Evolutionary conservation across 2,113 vertebrate genomes (phyloP), one percentile per base, ranked within the genome.

Genomic region (Hylia prasina): DNA sequence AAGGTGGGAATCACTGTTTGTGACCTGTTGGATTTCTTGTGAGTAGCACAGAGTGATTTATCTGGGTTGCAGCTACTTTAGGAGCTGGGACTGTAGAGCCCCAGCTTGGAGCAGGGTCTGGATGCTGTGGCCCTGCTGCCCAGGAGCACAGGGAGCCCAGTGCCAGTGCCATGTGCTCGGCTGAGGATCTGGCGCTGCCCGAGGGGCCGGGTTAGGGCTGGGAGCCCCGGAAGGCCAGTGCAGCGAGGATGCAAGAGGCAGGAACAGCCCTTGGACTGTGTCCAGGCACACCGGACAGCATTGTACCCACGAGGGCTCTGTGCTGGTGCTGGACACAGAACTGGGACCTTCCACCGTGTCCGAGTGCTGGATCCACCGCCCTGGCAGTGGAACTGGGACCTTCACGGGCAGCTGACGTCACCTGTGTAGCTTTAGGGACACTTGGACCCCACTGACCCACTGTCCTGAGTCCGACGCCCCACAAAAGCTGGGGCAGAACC

Each of bases 111-210:
- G 60, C 90, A 8, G 50, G 37, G 31, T 42, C 42, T 2, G 11
- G 54, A 35, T 1, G 2, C 25, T 15, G 48, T 1, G 11, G 65
- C 48, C 18, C 3, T 2, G 21, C 28, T n/a, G 58, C 57, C 50
- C 15, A 22, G 56, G 44, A 18, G 37, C 12, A 13, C 60, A 14
- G 28, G 31, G 58, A 42, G 57, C 35, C 25, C 48, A 17, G 58
- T 4, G 53, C 20, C 1, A 2, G 51, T 10, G 77, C 27, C 2
- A 0, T 0, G 48, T 2, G 42, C 78, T 48, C 0, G 3, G 66
- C 60, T 3, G 10, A 25, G 28, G 66, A 8, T 9, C 6, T 1
- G 14, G 13, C 1, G 25, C 45, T 13, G 27, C 0, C 4, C 60
- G 18, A 58, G 64, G 31, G 44, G 66, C 66, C 8, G 14, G n/a